Evolutionary conservation across 2,797 vertebrate species (phyloP), one percentile per base, ranked within the genome.

Genomic region (Liparis tanakae): DNA sequence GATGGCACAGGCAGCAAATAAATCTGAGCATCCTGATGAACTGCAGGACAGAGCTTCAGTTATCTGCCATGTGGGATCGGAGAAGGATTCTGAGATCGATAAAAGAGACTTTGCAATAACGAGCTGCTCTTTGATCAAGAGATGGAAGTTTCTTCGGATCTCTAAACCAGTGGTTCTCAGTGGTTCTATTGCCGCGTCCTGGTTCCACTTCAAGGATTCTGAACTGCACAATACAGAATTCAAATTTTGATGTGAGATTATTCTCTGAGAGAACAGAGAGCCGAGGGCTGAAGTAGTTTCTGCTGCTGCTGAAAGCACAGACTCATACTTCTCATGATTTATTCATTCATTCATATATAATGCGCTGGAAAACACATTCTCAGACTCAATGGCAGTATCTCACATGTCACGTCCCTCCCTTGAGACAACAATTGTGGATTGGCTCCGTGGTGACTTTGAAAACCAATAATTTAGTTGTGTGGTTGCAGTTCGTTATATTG

Each of bases 261-360:
- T 74, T 30, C 25, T 80, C 10, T 51, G 22, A 66, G 54, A 74
- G 74, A 61, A 54, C 39, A 46, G 33, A 72, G 63, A 63, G 44
- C 39, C 79, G 30, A 48, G 56, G 34, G 66, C 39, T 81, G 61
- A 33, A 63, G 60, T n/a, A 50, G 61, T 43, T 39, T 20, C 37
- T 63, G 55, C 62, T 37, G 59, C 72, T 57, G 58, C 76, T 67
- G 58, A 70, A 78, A 74, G 63, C 54, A 34, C 15, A 62, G 65
- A 30, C 75, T 82, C 46, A 33, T 30, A 25, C 39, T 59, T 74
- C 77, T 85, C 80, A 86, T 87, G 2, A 79, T 72, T 77, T 84
- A 85, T 88, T 86, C 7, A 85, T 76, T 72, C 56, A 58, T 76
- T 72, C 56, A 58, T 17, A 57, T 67, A 78, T 80, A 81, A 83